phyloP scores from a whole-genome alignment of 1,140 invertebrate genomes.

The Drosophila lowei region DNA sequence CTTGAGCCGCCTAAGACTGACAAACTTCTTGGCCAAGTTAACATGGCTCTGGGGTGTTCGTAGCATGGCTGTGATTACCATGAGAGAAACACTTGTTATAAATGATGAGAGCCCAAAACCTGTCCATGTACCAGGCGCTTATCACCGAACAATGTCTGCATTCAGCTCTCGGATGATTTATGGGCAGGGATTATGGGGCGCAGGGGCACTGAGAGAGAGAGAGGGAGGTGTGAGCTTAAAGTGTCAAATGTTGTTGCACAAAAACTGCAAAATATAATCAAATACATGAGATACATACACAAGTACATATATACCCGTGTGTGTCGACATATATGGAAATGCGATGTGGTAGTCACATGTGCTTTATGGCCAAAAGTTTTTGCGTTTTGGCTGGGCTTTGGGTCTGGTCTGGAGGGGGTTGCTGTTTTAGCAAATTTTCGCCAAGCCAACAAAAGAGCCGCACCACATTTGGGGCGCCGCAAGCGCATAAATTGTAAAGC shows the following conservation, averaged over 20 bases:
- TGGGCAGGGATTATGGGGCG: slow-evolving; percentile 31
- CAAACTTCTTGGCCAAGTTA: too few species aligned
- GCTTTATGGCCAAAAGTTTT: slow-evolving; percentile 74
- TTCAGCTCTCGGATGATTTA: slow-evolving; percentile 61
- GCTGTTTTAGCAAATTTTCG: slow-evolving; percentile 80
- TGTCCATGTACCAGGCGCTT: slow-evolving; percentile 39
- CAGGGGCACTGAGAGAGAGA: not conserved
- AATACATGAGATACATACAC: slow-evolving; percentile 40
- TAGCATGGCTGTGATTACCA: too few species aligned
- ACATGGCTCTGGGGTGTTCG: too few species aligned
- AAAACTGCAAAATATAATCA: slow-evolving; percentile 49
- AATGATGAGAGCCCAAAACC: slow-evolving; percentile 33
- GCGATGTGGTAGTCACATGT: slow-evolving; percentile 62
- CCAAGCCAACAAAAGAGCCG: slow-evolving; percentile 64
- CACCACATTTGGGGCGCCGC: slow-evolving; percentile 60
- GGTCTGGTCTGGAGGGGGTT: slow-evolving; percentile 30
- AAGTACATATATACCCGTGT: slow-evolving; percentile 3
- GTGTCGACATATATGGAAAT: not conserved
- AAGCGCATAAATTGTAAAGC: slow-evolving; percentile 74
- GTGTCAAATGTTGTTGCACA: slow-evolving; percentile 46
- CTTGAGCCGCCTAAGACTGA: too few species aligned
- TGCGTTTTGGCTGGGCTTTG: slow-evolving; percentile 20
- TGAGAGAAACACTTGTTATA: slow-evolving; percentile 29
- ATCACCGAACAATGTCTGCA: slow-evolving; percentile 55
- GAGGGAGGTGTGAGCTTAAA: slow-evolving; percentile 41